These are phyloP conservation scores for Arctocebus calabarensis DNA, from an alignment of 2,797 vertebrate genomes.

Conservation along the genomic window DNA sequence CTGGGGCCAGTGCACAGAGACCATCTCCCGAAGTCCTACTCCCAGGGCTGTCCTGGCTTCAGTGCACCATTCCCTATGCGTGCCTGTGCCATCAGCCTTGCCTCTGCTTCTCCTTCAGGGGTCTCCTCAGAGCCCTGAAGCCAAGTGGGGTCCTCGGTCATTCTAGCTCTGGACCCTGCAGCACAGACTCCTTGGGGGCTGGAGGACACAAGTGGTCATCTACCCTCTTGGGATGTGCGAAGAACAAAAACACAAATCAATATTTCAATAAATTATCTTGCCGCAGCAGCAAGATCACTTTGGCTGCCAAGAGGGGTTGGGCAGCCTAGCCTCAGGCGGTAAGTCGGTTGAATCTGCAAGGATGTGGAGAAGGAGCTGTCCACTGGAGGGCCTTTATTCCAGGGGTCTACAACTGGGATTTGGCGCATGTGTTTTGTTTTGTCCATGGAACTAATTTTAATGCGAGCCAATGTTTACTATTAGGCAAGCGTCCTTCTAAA, in stretches of 20 bases:
- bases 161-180: neutral
- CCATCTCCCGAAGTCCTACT: neutral
- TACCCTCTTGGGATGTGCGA: neutral
- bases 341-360: neutral
- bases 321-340: neutral
- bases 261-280: conserved; percentile 68
- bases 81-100: neutral
- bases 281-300: neutral
- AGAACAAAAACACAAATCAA: conserved; percentile 59
- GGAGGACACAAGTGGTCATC: accelerated
- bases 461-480: too few relatives aligned
- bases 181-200: neutral
- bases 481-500: neutral
- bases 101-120: neutral
- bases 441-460: neutral
- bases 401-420: neutral
- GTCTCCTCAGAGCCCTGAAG: neutral
- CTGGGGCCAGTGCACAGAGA: accelerated
- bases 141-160: neutral
- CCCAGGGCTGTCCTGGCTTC: neutral
- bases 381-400: neutral
- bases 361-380: neutral
- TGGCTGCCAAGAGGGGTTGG: neutral
- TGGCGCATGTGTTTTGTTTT: neutral
- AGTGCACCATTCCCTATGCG: neutral